Percentiles rank a stretch among this genome's conserved stretches.
These are phyloP conservation scores for Amiota mariae DNA, from an alignment of 2,888 invertebrate genomes.

Conservation along the genomic window DNA sequence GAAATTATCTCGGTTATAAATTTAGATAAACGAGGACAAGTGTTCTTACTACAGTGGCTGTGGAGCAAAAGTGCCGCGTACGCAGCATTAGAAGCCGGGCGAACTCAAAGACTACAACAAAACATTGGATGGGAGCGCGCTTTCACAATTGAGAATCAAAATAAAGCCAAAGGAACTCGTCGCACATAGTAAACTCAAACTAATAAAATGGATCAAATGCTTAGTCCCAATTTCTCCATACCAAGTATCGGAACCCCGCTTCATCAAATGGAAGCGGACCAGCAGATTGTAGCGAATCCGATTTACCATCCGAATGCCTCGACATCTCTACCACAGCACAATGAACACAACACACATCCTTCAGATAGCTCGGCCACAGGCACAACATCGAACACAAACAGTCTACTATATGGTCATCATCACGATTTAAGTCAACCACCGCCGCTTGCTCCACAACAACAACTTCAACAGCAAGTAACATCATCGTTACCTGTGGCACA, in stretches of 20 bases:
- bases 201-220: constrained; percentile 88
- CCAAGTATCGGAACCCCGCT: constrained; percentile 92
- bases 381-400: constrained; percentile 39
- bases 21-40: too few relatives aligned
- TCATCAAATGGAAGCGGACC: constrained; percentile 93
- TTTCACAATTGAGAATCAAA: neutral
- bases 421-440: constrained; percentile 29
- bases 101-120: too few relatives aligned
- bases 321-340: constrained; percentile 58
- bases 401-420: constrained; percentile 56
- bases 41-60: too few relatives aligned
- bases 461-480: constrained; percentile 35
- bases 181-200: neutral
- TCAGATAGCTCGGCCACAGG: constrained; percentile 50
- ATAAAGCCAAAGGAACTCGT: neutral
- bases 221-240: constrained; percentile 91
- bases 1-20: too few relatives aligned
- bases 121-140: too few relatives aligned
- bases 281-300: constrained; percentile 89
- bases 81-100: too few relatives aligned
- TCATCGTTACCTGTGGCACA: constrained; percentile 76
- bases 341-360: constrained; percentile 38
- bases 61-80: too few relatives aligned
- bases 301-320: constrained; percentile 83
- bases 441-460: constrained; percentile 9